Conservation (phyloP, 2,113 vertebrate genomes). For the Mirza zaza region DNA sequence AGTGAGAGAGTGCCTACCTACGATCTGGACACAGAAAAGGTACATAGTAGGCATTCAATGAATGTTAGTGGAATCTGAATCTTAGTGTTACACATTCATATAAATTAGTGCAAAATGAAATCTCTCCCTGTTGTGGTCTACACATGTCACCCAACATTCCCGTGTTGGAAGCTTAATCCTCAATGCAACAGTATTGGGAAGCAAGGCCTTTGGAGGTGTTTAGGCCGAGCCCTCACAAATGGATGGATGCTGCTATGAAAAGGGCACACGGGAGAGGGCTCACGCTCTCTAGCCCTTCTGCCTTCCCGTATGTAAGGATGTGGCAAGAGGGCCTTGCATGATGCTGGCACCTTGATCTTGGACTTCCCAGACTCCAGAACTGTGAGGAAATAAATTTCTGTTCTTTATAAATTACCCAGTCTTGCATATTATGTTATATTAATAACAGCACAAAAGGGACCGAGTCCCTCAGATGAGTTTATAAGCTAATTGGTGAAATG, state of each 20-base stretch:
- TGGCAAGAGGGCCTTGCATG: too few relatives aligned
- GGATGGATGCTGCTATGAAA: not conserved
- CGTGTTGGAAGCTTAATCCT: not conserved
- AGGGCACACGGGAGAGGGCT: fast-evolving
- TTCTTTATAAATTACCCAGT: not conserved
- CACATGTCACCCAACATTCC: not conserved
- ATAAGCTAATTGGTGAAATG: not conserved
- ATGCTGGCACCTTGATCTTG: not conserved
- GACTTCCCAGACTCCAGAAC: not conserved
- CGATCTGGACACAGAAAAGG: not conserved
- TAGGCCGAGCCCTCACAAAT: not conserved
- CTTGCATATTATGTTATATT: not conserved
- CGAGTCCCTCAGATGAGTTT: not conserved
- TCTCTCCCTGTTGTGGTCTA: not conserved
- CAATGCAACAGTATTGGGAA: not conserved
- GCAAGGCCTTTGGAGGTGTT: not conserved
- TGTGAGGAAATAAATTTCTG: not conserved
- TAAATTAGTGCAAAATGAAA: not conserved
- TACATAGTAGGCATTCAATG: not conserved
- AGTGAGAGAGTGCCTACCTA: not conserved
- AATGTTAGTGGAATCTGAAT: not conserved
- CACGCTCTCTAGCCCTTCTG: not conserved
- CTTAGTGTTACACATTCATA: not conserved
- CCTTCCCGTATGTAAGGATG: not conserved
- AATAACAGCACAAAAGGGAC: not conserved